Conservation (phyloP, 2,113 vertebrate genomes). For the Myotis brandtii region DNA sequence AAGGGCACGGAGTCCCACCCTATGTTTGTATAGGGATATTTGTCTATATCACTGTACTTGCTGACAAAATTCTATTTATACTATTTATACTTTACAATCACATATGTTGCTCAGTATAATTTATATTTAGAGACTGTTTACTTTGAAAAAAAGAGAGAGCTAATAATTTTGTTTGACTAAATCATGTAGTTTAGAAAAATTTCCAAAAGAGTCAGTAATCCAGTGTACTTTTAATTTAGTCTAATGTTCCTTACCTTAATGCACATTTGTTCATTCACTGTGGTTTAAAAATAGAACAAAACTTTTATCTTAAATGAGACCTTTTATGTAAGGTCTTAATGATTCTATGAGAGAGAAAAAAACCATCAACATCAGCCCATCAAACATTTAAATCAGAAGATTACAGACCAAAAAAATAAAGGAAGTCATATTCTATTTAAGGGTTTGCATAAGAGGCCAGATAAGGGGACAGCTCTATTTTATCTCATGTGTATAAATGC, state of each 20-base stretch:
- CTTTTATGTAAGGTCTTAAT: conserved; percentile 40
- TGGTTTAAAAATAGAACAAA: conserved; percentile 49
- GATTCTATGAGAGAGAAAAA: not conserved
- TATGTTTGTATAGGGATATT: not conserved
- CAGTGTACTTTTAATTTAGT: conserved; percentile 63
- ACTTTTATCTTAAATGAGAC: conserved; percentile 29
- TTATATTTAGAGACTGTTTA: conserved; percentile 41
- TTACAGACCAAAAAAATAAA: not conserved
- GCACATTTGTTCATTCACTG: conserved; percentile 47
- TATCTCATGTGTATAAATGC: not conserved
- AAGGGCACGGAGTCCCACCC: not conserved
- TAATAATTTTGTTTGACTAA: conserved; percentile 67
- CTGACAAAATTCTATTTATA: conserved; percentile 57
- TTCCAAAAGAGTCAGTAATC: conserved; percentile 51
- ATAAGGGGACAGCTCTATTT: not conserved
- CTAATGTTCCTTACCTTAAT: conserved; percentile 5
- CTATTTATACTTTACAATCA: conserved; percentile 66
- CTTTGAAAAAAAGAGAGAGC: conserved; percentile 55
- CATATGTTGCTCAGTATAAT: conserved; percentile 43
- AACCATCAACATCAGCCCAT: not conserved
- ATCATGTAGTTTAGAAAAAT: conserved; percentile 51
- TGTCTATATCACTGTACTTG: not conserved
- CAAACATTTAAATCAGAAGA: conserved; percentile 39
- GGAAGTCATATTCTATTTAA: not conserved
- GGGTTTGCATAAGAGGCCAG: not conserved